Base-by-base conservation (phyloP, 2,797 vertebrate species). In the Todus mexicanus region DNA sequence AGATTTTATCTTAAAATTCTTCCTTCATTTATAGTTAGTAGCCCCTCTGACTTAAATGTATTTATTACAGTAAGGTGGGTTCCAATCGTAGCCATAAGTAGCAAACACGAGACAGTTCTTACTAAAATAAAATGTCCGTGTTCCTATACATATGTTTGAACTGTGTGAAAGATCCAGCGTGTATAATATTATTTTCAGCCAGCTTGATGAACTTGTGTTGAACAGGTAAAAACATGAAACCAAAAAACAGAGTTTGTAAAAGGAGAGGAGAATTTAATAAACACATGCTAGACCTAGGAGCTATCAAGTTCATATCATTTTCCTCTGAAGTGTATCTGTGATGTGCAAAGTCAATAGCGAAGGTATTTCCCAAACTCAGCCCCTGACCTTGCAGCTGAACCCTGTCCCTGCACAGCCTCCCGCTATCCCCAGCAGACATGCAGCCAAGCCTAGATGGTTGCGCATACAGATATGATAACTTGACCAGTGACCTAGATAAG, bases 371-470 rank as follows among this genome's bases (percentile, higher is more conserved):
- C 82, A 86, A 89, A 92, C 65, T 25, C 1, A 1, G 43, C 38
- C 69, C 75, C 84, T 87, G 95, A 78, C 75, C 92, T 79, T 90
- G 90, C 81, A 72, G 35, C 84, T 42, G 79, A 87, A 93, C 84
- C 54, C 59, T 93, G 90, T 51, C 79, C 75, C 61, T 18, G 20
- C 45, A 14, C 57, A 79, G 71, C 61, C 53, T 82, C 72, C 68
- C 54, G 4, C 65, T 25, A 31, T 31, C 22, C 7, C 6, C 54
- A 35, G 61, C 61, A 71, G 60, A 61, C 25, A 10, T 43, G 35
- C 81, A 66, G 73, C 69, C 51, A 7, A 43, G 72, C 27, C 8
- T 1, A 22, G 15, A 21, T 7, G 14, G 77, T 61, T 91, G 82
- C 1, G 1, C 85, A 70, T 37, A 35, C 59, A 89, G 75, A 83